Base-by-base conservation (phyloP, 1,140 invertebrate genomes). In the Heliconius hermathena region DNA sequence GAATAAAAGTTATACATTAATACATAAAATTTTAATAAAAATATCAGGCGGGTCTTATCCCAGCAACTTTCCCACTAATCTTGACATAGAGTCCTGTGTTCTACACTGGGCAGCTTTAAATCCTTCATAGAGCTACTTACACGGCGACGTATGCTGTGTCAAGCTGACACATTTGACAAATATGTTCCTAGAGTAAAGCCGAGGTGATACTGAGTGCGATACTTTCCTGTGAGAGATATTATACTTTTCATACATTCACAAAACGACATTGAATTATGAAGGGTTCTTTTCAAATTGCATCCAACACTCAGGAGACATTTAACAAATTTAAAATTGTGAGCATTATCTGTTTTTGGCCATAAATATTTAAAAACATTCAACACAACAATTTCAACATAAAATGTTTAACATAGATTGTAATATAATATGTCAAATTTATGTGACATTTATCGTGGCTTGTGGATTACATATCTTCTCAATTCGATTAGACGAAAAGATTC, bases 181-280 rank as follows among this genome's bases (percentile, higher is more conserved):
- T 66, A 66, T 29, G 22, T 8, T 57, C n/a, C 57, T 26, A 66
- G 54, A n/a, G n/a, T 16, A 66, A 66, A 29, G 22, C 57, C 57
- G 22, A 66, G 57, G 57, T 66, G 57, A 22, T 26, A 66, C 22
- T 26, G 57, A 29, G 57, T 22, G 8, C 8, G 11, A 66, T 66
- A 66, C 11, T 66, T 26, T 4, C 8, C 57, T 11, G 11, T 26
- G 57, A 26, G 57, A 66, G 9, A 29, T 66, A 66, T 22, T 66
- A 29, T 66, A 66, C 26, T 29, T 26, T 66, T 66, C 57, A 13
- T 26, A 66, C 22, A 66, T 66, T 66, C 22, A 29, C 22, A 22
- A 66, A 22, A 66, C 57, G 57, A 66, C 57, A 66, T 26, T 66
- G 57, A 29, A 26, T 66, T 66, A 66, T 66, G 57, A 66, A 66